phyloP scores from a whole-genome alignment of 2,113 vertebrate species.

The Rutilus rutilus region DNA sequence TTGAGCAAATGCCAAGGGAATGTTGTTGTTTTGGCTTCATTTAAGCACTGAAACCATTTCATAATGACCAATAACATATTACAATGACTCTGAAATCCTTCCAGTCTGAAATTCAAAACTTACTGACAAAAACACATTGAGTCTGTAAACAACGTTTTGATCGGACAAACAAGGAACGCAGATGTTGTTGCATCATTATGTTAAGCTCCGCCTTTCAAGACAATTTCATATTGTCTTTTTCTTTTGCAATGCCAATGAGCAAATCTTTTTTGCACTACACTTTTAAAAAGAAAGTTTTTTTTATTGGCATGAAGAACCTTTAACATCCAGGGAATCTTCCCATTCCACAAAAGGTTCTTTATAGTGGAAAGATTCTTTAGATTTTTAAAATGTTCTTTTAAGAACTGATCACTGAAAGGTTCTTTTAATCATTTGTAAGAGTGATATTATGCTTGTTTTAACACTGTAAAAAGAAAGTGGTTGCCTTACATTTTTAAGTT shows the following conservation, averaged over 20 bases:
- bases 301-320: too few relatives aligned
- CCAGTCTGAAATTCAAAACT: background rate
- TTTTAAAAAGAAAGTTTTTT: too few relatives aligned
- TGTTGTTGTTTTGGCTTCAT: constrained; percentile 44
- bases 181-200: constrained; percentile 20
- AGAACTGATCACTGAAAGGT: too few relatives aligned
- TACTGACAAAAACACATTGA: background rate
- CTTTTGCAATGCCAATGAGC: background rate
- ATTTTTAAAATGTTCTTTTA: too few relatives aligned
- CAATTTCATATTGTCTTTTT: background rate
- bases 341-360: too few relatives aligned
- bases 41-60: constrained; percentile 40
- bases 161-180: background rate
- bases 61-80: constrained; percentile 33
- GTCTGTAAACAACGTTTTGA: background rate
- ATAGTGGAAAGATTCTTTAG: too few relatives aligned
- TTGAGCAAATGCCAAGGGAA: background rate
- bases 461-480: too few relatives aligned
- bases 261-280: background rate
- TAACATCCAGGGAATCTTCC: too few relatives aligned
- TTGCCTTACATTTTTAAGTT: too few relatives aligned
- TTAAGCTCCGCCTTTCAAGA: background rate
- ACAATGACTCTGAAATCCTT: constrained; percentile 4
- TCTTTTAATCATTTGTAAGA: too few relatives aligned
- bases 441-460: too few relatives aligned